Percentiles rank a stretch among this genome's conserved stretches.
These are phyloP conservation scores for Calyptommatus sinebrachiatus DNA, from an alignment of 2,113 vertebrate genomes.

Conservation along the genomic window DNA sequence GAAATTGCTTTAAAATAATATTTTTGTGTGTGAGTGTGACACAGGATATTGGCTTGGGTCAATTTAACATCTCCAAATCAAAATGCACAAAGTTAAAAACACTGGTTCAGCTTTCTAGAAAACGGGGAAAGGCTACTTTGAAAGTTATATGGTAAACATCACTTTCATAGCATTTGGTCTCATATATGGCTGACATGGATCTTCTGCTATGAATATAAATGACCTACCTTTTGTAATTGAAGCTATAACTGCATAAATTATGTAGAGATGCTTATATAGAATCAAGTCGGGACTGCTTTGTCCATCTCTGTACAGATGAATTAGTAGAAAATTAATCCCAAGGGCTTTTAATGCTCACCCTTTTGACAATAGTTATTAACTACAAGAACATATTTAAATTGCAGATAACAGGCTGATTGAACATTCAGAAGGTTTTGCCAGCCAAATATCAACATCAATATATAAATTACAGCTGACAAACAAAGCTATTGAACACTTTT, in stretches of 20 bases:
- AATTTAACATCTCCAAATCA: background rate
- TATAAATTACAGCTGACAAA: too few relatives aligned
- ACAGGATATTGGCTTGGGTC: background rate
- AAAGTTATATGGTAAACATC: background rate
- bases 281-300: constrained; percentile 47
- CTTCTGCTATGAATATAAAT: constrained; percentile 43
- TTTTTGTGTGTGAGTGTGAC: too few relatives aligned
- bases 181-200: constrained; percentile 14
- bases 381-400: constrained; percentile 71
- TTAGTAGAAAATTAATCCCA: constrained; percentile 63
- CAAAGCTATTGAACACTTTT: too few relatives aligned
- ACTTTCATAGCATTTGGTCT: constrained; percentile 20
- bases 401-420: constrained; percentile 63
- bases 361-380: constrained; percentile 65
- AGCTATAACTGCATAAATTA: constrained; percentile 36
- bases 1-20: too few relatives aligned
- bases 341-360: constrained; percentile 54
- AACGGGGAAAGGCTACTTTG: constrained; percentile 25
- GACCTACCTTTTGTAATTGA: constrained; percentile 25
- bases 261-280: constrained; percentile 39
- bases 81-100: background rate
- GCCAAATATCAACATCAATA: constrained; percentile 20
- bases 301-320: constrained; percentile 43
- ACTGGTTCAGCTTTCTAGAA: background rate
- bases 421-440: constrained; percentile 65